Evolutionary conservation across 2,888 invertebrate species (phyloP).

Genomic region (Monoplex corrugatus): DNA sequence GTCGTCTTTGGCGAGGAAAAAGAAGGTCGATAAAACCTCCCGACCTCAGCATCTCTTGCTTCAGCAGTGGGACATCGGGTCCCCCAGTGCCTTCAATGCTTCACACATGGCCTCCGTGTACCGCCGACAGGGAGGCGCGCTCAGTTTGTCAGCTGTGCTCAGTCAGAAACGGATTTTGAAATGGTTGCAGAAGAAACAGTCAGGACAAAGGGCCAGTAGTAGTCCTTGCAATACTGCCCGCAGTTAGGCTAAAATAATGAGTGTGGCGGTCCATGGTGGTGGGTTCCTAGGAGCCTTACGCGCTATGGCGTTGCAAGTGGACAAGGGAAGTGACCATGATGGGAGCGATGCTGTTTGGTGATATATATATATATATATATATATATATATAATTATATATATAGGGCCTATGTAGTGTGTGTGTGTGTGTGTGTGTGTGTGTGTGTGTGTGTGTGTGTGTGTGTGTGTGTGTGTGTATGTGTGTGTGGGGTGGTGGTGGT

Average conservation of each 20-base stretch:
- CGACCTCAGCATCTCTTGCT: too few relatives aligned
- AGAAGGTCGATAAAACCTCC: not conserved
- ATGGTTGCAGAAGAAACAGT: not conserved
- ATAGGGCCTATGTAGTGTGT: not conserved
- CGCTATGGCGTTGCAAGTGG: too few relatives aligned
- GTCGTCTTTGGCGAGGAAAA: not conserved
- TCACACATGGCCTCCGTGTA: not conserved
- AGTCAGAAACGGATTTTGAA: not conserved
- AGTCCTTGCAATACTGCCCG: too few relatives aligned
- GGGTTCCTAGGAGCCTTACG: not conserved
- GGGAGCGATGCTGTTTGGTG: not conserved
- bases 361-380: not conserved
- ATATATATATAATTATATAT: too few relatives aligned
- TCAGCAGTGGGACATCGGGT: not conserved
- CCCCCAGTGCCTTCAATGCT: not conserved
- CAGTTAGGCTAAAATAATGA: too few relatives aligned
- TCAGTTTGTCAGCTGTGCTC: not conserved
- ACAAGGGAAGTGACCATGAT: too few relatives aligned
- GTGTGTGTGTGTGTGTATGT: slow-evolving; percentile 41
- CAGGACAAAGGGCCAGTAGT: too few relatives aligned
- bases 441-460: slow-evolving; percentile 40
- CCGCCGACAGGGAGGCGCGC: not conserved
- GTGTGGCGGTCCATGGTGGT: not conserved
- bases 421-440: slow-evolving; percentile 37
- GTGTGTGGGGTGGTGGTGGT: slow-evolving; percentile 30